Evolutionary conservation across 2,113 vertebrate species (phyloP), one percentile per base, ranked within the genome.

Genomic region (Podarcis muralis): DNA sequence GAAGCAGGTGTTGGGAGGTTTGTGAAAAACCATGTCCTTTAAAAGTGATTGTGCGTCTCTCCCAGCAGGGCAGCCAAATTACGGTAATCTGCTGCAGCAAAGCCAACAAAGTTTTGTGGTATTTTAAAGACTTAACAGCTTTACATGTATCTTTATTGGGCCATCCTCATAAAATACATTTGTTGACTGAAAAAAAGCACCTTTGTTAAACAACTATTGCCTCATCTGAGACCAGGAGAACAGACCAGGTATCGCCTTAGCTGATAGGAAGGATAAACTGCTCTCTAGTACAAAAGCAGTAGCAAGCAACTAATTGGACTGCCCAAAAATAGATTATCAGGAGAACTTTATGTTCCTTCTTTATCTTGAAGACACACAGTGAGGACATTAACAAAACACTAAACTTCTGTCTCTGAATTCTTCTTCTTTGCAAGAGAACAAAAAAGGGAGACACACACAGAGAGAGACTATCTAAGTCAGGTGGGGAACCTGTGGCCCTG

Each of bases 301-400:
- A 75, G 23, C 30, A 16, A 76, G 27, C 30, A 16, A 79, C 13
- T 74, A 76, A 59, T 85, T 43, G 22, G 43, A 77, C 59, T 59
- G 48, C 12, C 23, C 57, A 81, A 27, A 40, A 82, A 59, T 81
- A 78, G 32, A 57, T 1, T 27, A 3, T 62, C 5, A 30, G 1
- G 22, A 2, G 40, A 35, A 84, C 81, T 82, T 89, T 20, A 22
- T 69, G 8, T 78, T 83, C 62, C 32, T 78, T 83, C 87, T 89
- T 87, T 83, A 79, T 85, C 74, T 78, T 68, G 48, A 83, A 83
- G 65, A 78, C 57, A 83, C 32, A 85, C 72, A 77, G 82, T 84
- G 3, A 90, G 1, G 0, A 82, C 86, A 89, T 2, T 13, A 78
- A 79, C 72, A 65, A 27, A 53, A 62, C 30, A 66, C 35, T 32